Conservation (phyloP, 2,113 vertebrate genomes). For the Petrocephalus zakoni region DNA sequence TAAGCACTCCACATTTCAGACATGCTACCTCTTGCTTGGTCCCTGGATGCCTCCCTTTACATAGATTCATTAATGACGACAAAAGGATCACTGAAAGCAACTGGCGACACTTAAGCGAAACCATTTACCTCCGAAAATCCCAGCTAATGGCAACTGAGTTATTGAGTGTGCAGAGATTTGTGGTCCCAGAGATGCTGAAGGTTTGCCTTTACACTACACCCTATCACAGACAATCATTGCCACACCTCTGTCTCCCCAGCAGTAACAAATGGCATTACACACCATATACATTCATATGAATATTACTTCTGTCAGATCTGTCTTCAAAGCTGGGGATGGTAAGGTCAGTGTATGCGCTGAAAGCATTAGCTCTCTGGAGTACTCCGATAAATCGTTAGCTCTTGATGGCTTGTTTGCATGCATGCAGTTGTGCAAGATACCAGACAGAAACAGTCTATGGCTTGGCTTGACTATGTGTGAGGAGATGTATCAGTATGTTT, state of each 20-base stretch:
- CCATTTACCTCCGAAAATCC: neutral
- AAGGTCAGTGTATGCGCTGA: neutral
- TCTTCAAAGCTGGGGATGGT: slow-evolving; percentile 24
- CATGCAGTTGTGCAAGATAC: neutral
- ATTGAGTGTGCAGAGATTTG: neutral
- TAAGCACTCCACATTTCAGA: neutral
- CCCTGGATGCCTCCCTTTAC: neutral
- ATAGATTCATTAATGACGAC: neutral
- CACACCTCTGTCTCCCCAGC: neutral
- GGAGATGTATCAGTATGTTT: slow-evolving; percentile 19
- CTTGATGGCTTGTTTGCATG: neutral
- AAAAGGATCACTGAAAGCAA: neutral
- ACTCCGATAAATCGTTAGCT: neutral
- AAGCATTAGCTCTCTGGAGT: neutral
- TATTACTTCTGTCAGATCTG: neutral
- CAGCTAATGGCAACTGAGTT: neutral
- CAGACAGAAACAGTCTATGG: neutral
- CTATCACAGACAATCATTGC: slow-evolving; percentile 22
- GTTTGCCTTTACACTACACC: slow-evolving; percentile 26
- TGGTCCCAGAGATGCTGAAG: neutral
- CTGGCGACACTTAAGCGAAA: neutral
- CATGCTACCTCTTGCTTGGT: neutral
- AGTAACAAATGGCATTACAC: neutral
- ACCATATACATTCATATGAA: neutral
- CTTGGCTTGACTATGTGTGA: neutral